Conservation (phyloP, 2,113 vertebrate species). For the Taxidea taxus region DNA sequence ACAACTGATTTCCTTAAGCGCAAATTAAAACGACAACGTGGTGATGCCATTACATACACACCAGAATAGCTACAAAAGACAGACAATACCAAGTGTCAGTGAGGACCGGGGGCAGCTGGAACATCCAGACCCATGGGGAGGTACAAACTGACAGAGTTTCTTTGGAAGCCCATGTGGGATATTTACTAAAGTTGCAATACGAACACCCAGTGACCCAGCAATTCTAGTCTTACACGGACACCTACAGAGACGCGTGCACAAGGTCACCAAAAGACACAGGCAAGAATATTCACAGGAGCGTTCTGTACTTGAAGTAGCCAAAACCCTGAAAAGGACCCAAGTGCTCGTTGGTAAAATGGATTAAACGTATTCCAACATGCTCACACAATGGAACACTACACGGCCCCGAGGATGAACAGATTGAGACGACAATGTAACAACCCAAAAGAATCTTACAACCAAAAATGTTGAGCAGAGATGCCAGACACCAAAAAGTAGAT, state of each 20-base stretch:
- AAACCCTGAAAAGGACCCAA: too few species aligned
- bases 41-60: accelerated
- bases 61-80: not conserved
- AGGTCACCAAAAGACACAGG: accelerated
- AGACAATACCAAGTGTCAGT: accelerated
- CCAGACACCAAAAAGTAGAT: not conserved
- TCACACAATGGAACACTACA: not conserved
- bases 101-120: not conserved
- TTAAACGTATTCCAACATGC: accelerated
- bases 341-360: not conserved
- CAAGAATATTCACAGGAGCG: not conserved
- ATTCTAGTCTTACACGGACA: too few species aligned
- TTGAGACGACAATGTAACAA: accelerated
- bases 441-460: not conserved
- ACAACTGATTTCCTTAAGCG: not conserved
- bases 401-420: accelerated
- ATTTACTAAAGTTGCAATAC: not conserved
- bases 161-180: not conserved
- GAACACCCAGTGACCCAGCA: not conserved
- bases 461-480: not conserved
- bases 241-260: accelerated
- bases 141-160: accelerated
- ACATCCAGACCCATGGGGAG: too few species aligned
- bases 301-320: not conserved
- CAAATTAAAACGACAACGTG: not conserved